A percentile compares a stretch with the other conserved stretches of the same genome.
phyloP scores from a whole-genome alignment of 1,140 invertebrate genomes.

The Leptoteleia sp. region DNA sequence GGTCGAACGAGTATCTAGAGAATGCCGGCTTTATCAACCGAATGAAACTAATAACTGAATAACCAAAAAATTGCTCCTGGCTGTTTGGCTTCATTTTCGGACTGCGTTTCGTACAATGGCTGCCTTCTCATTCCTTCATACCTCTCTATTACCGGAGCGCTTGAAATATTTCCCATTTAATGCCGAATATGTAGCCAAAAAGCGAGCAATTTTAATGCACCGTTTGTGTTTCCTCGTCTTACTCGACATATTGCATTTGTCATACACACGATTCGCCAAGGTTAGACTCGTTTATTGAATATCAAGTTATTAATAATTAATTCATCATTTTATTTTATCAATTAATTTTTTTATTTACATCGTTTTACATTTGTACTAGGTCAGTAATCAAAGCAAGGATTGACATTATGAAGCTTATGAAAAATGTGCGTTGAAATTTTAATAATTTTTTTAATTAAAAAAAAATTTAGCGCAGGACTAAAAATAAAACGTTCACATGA shows the following conservation, averaged over 20 bases:
- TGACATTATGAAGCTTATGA: too few relatives aligned
- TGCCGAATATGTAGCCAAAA: slow-evolving; percentile 59
- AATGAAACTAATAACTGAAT: slow-evolving; percentile 80
- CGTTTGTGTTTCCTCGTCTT: slow-evolving; percentile 63
- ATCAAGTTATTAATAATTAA: too few relatives aligned
- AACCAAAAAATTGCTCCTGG: slow-evolving; percentile 79
- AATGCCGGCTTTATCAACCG: slow-evolving; percentile 70
- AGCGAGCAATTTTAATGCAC: slow-evolving; percentile 62
- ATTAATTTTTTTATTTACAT: too few relatives aligned
- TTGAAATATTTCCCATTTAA: slow-evolving; percentile 66
- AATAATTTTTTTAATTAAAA: too few relatives aligned
- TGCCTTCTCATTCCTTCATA: slow-evolving; percentile 55
- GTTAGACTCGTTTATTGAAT: too few relatives aligned
- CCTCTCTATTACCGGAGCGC: slow-evolving; percentile 56
- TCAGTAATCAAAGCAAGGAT: too few relatives aligned
- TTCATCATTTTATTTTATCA: too few relatives aligned
- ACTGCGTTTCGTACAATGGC: slow-evolving; percentile 73
- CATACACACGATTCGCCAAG: slow-evolving; percentile 60
- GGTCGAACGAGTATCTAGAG: slow-evolving; percentile 63
- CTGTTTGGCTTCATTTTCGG: slow-evolving; percentile 77
- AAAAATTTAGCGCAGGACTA: too few relatives aligned
- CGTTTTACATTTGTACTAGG: too few relatives aligned
- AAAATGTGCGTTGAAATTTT: too few relatives aligned
- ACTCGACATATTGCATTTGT: slow-evolving; percentile 74
- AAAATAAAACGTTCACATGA: too few relatives aligned